Evolutionary conservation across 2,797 vertebrate species (phyloP), one percentile per base, ranked within the genome.

Genomic region (Etheostoma perlongum): DNA sequence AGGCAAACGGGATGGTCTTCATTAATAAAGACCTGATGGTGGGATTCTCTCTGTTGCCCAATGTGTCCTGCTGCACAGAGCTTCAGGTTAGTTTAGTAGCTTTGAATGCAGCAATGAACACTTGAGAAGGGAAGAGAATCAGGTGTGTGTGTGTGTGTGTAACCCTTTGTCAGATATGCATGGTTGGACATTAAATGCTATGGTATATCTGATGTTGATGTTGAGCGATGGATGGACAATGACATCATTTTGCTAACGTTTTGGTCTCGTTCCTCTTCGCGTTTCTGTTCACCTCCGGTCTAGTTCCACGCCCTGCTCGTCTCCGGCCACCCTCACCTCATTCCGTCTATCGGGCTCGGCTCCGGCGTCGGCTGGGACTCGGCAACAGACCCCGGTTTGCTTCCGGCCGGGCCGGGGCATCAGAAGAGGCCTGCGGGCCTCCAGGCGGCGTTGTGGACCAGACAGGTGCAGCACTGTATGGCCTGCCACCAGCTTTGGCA

Each of bases 401-500:
- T 59, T 46, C 57, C 80, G 0, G 12, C 25, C 1, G 23, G 44
- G 54, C 72, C 59, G 0, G 54, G 30, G 47, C 85, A 91, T 99
- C 97, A 98, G 96, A 98, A 94, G 95, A 97, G 94, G 87, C 97
- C 97, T 68, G 95, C 96, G 65, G 97, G 95, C 88, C 93, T 94
- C 97, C 98, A 99, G 59, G 97, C 87, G 9, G 96, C 95, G 0
- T 72, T 97, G 95, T 98, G 98, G 95, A 99, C 96, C 95, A 99
- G 92, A 82, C 98, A 99, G 95, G 96, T 96, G 86, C 98, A 99
- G 95, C 98, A 99, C 93, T 99, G 97, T 83, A 99, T 97, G 95
- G 98, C 97, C 27, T 98, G 96, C 98, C 98, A 99, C 98, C 98
- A 99, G 82, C 96, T 98, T 47, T 93, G 97, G 96, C 98, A 99